Evolutionary conservation across 2,113 vertebrate genomes (phyloP), one percentile per base, ranked within the genome.

Genomic region (Verasper variegatus): DNA sequence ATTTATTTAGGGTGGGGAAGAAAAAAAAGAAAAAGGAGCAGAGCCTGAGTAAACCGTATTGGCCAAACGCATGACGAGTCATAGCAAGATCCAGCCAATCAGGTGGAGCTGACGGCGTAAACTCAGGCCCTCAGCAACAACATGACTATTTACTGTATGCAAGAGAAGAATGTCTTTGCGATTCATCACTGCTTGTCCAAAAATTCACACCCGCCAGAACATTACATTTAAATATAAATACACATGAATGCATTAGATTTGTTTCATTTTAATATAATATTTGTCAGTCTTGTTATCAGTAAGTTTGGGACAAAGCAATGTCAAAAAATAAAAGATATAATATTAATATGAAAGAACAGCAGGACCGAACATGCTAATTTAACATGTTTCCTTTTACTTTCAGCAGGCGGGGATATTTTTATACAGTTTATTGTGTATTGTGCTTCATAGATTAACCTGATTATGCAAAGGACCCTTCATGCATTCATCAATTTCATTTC

Each of bases 91-190:
- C 27, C 81, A 89, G 74, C 93, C 92, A 92, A 93, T 93, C 82
- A 87, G 84, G 71, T 1, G 24, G 23, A 60, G 81, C 82, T 80
- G 71, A 75, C 83, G 74, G 83, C 80, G 45, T 84, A 81, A 85
- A 90, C 88, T 86, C 83, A 84, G 88, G 89, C 82, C 91, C 92
- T 92, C 91, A 92, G 94, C 93, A 95, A 95, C 93, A 93, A 92
- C 89, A 89, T 40, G 78, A 80, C 84, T 90, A 91, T 89, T 91
- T 88, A 91, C 82, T 89, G 74, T 88, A 86, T 64, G 68, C 76
- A 75, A 78, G 75, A 74, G 73, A 75, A 76, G 83, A 85, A 76
- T 74, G 80, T 75, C 71, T 71, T 65, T 81, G 57, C 31, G 80
- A 76, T 78, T 77, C 60, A 62, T 83, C 59, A 51, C 71, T 52